Base-by-base conservation (phyloP, 2,888 invertebrate genomes). In the Polylopha cassiicola region DNA sequence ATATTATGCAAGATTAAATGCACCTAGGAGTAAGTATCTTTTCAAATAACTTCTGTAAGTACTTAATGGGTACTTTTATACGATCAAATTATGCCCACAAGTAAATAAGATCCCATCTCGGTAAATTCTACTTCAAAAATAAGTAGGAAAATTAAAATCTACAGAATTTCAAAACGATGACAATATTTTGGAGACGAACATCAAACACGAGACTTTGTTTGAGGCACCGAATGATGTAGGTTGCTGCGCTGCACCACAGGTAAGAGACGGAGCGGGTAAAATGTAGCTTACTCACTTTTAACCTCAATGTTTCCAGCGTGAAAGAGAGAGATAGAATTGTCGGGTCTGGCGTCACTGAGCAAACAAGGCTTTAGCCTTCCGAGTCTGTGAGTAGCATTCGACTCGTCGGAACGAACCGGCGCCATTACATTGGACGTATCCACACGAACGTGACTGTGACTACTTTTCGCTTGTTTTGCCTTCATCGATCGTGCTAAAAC, bases 361-460 rank as follows among this genome's bases (percentile, higher is more conserved):
- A 84, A 84, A 82, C 84, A 82, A 76, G 79, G 73, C 75, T 74
- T 39, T 68, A 62, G 80, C 75, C 77, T 79, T 80, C 75, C 73
- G 78, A 82, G 75, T 73, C 71, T 70, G 67, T 63, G 70, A 72
- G 73, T 53, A 58, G 71, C 73, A 75, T 67, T 73, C 74, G 69
- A 72, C 73, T 73, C 62, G 65, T 64, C 64, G 60, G 60, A 74
- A 73, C 73, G 63, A 68, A 65, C 73, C 72, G 73, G 74, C 82
- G 84, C 77, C 84, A 85, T 85, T 85, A 65, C 80, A 74, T 74
- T 74, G 73, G 65, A 77, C 73, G 80, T 80, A 76, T 73, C 68
- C 75, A 72, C 61, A 74, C 79, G 74, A 70, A 80, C 80, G 81
- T 77, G 81, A 81, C 80, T 73, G 81, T 81, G 75, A 66, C 73